These are phyloP conservation scores for Panopea generosa DNA, from an alignment of 2,888 invertebrate species.

Conservation along the genomic window DNA sequence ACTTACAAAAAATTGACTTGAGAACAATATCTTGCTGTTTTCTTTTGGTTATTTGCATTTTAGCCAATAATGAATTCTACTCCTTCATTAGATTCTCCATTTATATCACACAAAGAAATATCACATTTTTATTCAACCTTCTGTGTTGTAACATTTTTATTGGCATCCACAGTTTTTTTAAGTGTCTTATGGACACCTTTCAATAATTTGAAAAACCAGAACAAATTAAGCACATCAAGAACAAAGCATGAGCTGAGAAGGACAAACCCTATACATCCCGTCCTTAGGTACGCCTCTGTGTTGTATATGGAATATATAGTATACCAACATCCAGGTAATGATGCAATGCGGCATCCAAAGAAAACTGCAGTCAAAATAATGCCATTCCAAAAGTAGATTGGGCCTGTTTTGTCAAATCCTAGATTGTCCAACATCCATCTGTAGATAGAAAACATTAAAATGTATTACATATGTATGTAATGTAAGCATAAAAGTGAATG, in stretches of 20 bases:
- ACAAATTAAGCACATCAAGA: conserved; percentile 81
- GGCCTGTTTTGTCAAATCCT: conserved; percentile 73
- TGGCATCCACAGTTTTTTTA: conserved; percentile 12
- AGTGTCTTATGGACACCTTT: conserved; percentile 75
- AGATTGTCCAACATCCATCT: conserved; percentile 83
- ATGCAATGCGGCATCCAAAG: conserved; percentile 78
- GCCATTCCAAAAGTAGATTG: conserved; percentile 79
- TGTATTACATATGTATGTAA: neutral
- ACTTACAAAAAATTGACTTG: too few species aligned
- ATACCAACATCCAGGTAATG: conserved; percentile 82
- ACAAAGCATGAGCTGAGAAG: conserved; percentile 78
- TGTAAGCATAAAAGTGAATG: neutral
- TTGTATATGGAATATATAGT: conserved; percentile 80
- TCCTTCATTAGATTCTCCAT: too few species aligned
- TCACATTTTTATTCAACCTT: conserved; percentile 33
- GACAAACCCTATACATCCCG: conserved; percentile 79
- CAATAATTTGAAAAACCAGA: conserved; percentile 82
- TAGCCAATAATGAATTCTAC: too few species aligned
- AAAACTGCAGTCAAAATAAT: conserved; percentile 81
- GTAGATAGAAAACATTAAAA: conserved; percentile 28
- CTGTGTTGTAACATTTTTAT: conserved; percentile 15
- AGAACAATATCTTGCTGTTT: too few species aligned
- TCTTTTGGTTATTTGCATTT: too few species aligned
- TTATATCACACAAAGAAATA: conserved; percentile 13
- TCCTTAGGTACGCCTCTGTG: conserved; percentile 71